Evolutionary conservation across 2,113 vertebrate species (phyloP).

Genomic region (Neolamprologus toae): DNA sequence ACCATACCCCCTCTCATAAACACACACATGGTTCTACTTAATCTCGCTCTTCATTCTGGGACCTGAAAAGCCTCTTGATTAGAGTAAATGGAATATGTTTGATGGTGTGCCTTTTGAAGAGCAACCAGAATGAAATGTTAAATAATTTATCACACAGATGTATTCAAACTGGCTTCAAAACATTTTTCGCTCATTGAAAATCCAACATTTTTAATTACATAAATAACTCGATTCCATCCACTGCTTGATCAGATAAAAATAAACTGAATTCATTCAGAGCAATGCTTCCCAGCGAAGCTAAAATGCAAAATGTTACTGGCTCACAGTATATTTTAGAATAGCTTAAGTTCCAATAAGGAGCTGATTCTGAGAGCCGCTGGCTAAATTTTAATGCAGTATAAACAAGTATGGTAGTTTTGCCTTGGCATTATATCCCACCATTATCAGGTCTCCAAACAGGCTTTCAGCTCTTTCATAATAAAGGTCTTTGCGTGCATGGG

Average conservation of each 20-base stretch:
- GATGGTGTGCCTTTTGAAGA: background rate
- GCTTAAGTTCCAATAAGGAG: background rate
- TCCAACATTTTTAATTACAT: background rate
- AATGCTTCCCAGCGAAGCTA: background rate
- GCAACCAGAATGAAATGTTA: conserved; percentile 33
- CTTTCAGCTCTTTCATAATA: background rate
- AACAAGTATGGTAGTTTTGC: background rate
- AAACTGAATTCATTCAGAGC: background rate
- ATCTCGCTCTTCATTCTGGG: conserved; percentile 27
- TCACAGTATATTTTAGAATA: background rate
- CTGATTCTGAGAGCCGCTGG: background rate
- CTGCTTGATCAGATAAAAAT: background rate
- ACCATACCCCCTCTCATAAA: conserved; percentile 29
- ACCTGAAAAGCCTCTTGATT: conserved; percentile 48
- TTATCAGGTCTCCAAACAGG: background rate
- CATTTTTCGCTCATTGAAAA: background rate
- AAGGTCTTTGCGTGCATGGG: background rate
- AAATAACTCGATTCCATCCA: background rate
- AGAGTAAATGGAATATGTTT: conserved; percentile 48
- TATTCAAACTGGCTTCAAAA: background rate
- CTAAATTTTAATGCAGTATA: background rate
- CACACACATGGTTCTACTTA: conserved; percentile 59
- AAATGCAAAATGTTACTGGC: background rate
- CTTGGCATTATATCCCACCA: background rate
- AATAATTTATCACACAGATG: background rate